Conservation (phyloP, 1,140 invertebrate species). For the Potamilus streckersoni region DNA sequence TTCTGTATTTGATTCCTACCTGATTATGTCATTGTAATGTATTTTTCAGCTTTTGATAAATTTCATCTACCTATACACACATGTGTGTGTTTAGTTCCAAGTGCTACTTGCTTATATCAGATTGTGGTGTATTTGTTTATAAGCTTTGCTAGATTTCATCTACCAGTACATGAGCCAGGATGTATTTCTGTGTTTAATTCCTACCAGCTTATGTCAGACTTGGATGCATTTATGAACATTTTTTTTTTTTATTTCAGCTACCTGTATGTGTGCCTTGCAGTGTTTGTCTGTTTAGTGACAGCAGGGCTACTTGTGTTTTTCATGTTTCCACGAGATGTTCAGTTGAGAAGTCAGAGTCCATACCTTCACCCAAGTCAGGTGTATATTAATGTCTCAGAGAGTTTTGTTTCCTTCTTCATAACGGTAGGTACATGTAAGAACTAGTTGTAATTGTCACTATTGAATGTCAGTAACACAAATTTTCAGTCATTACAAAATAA, state of each 20-base stretch:
- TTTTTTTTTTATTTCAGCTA: constrained; percentile 36
- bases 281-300: constrained; percentile 40
- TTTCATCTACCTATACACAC: too few relatives aligned
- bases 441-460: too few relatives aligned
- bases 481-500: too few relatives aligned
- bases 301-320: constrained; percentile 58
- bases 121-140: too few relatives aligned
- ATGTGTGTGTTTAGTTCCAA: too few relatives aligned
- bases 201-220: background rate
- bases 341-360: constrained; percentile 40
- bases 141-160: background rate
- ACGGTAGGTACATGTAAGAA: constrained; percentile 35
- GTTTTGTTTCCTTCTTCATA: constrained; percentile 49
- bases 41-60: too few relatives aligned
- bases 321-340: constrained; percentile 55
- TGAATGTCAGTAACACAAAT: too few relatives aligned
- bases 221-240: background rate
- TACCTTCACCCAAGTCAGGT: constrained; percentile 45
- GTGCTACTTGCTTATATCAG: too few relatives aligned
- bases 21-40: too few relatives aligned
- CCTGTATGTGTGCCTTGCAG: constrained; percentile 53
- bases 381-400: constrained; percentile 42
- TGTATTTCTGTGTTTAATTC: too few relatives aligned
- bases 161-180: background rate
- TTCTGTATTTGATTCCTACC: too few relatives aligned